These are phyloP conservation scores for Numida meleagris DNA, from an alignment of 2,113 vertebrate genomes.

Conservation along the genomic window DNA sequence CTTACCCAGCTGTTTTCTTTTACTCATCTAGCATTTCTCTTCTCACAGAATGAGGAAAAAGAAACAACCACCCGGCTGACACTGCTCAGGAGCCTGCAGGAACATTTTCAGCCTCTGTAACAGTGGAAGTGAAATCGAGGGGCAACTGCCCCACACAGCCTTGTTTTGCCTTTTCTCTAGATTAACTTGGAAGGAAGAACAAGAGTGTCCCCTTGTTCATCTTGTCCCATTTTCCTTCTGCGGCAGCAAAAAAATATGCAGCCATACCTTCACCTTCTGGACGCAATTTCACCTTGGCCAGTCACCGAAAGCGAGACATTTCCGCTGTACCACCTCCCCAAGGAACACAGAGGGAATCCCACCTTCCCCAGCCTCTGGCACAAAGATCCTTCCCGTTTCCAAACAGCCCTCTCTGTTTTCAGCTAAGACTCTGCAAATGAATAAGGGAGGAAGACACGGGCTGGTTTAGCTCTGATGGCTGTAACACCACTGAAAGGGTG, in stretches of 20 bases:
- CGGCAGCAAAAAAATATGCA: background rate
- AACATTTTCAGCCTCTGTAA: background rate
- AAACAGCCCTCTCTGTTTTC: background rate
- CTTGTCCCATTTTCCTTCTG: background rate
- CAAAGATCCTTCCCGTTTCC: background rate
- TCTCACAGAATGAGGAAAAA: background rate
- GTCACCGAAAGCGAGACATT: background rate
- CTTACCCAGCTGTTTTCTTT: background rate
- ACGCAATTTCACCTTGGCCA: background rate
- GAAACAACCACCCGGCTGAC: background rate
- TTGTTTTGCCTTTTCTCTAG: background rate
- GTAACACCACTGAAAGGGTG: background rate
- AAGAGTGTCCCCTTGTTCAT: background rate
- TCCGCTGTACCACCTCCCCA: accelerated
- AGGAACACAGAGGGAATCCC: background rate
- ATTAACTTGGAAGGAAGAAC: background rate
- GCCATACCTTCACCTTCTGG: background rate
- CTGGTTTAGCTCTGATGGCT: background rate
- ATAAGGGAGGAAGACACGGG: background rate
- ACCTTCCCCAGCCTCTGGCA: background rate
- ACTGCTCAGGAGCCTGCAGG: background rate
- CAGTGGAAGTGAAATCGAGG: background rate
- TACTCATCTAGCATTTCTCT: background rate
- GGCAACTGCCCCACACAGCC: background rate
- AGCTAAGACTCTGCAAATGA: background rate